Percentiles rank a stretch among this genome's conserved stretches.
Evolutionary conservation across 2,797 vertebrate genomes (phyloP).

Genomic region (Chromis chromis): DNA sequence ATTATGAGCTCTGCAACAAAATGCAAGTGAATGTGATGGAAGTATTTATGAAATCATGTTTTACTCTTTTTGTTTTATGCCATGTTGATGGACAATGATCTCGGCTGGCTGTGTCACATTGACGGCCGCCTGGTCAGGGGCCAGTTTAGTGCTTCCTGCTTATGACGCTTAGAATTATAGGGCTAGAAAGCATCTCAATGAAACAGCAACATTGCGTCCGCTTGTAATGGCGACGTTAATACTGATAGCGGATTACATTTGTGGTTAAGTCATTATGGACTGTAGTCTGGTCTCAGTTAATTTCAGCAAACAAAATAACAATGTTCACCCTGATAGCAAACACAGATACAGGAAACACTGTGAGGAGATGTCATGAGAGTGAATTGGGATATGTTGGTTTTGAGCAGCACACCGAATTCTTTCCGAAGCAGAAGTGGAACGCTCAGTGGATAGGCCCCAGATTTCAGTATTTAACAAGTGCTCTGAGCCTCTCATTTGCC

Average conservation of each 20-base stretch:
- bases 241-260: conserved; percentile 68
- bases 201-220: conserved; percentile 65
- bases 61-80: conserved; percentile 75
- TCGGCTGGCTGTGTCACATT: conserved; percentile 44
- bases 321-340: conserved; percentile 64
- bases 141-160: conserved; percentile 76
- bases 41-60: conserved; percentile 80
- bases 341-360: conserved; percentile 76
- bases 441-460: conserved; percentile 59
- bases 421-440: conserved; percentile 50
- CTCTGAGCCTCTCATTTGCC: conserved; percentile 74
- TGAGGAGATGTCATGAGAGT: conserved; percentile 74
- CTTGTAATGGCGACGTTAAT: conserved; percentile 65
- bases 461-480: conserved; percentile 66
- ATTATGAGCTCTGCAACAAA: conserved; percentile 85
- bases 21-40: conserved; percentile 86
- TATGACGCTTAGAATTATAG: conserved; percentile 76
- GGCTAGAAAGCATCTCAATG: conserved; percentile 78
- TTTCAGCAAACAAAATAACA: conserved; percentile 63
- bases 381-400: conserved; percentile 66
- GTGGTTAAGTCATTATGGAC: conserved; percentile 64
- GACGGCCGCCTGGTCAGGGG: conserved; percentile 58
- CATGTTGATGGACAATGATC: conserved; percentile 75
- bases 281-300: conserved; percentile 68
- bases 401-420: conserved; percentile 62